These are phyloP conservation scores for Lipophrys pholis DNA, from an alignment of 2,113 vertebrate genomes.

Conservation along the genomic window DNA sequence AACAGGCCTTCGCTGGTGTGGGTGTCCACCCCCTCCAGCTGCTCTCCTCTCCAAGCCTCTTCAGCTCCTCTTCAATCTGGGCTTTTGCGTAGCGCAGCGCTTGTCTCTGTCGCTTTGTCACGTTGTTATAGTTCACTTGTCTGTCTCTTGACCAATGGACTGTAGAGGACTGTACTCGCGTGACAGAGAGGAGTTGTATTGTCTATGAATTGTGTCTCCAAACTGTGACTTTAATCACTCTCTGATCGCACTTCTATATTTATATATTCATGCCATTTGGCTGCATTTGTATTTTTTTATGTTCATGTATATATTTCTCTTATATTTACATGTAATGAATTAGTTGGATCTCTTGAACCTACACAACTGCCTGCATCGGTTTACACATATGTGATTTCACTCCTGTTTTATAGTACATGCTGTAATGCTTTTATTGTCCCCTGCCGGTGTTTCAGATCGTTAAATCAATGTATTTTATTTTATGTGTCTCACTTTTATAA, in stretches of 20 bases:
- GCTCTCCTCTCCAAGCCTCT: conserved; percentile 64
- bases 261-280: neutral
- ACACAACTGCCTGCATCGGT: neutral
- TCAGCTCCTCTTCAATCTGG: conserved; percentile 65
- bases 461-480: conserved; percentile 23
- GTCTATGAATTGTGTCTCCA: conserved; percentile 15
- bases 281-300: neutral
- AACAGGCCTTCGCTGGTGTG: conserved; percentile 61
- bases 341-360: no score
- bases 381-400: neutral
- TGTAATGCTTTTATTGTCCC: conserved; percentile 15
- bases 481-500: conserved; percentile 3
- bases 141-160: conserved; percentile 44
- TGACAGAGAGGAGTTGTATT: conserved; percentile 25
- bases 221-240: conserved; percentile 12
- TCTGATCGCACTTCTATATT: conserved; percentile 3
- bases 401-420: neutral
- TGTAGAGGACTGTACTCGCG: conserved; percentile 24
- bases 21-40: conserved; percentile 57
- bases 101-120: conserved; percentile 39
- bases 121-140: conserved; percentile 55
- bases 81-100: conserved; percentile 18
- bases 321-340: neutral
- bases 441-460: neutral
- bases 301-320: neutral